Evolutionary conservation across 2,888 invertebrate species (phyloP), one percentile per base, ranked within the genome.

Genomic region (Creontiades dilutus): DNA sequence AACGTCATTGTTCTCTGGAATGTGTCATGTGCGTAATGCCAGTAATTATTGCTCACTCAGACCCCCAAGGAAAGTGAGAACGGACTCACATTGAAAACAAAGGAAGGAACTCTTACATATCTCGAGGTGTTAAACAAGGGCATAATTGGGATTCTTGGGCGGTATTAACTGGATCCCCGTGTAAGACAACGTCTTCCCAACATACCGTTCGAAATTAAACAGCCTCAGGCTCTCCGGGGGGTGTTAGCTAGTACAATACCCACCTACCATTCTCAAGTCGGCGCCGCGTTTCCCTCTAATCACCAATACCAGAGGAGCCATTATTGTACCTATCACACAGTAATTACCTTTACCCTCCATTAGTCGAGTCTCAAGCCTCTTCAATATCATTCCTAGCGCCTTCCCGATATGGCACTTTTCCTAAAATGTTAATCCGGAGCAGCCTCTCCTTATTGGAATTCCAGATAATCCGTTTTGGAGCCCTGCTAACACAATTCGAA

Each of bases 151-250:
- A 87, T 87, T 87, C 87, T 76, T 87, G 47, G 13, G 87, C 28
- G 87, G 76, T 87, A 87, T 87, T 75, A 87, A 52, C 87, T 47
- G 76, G 76, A 87, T 76, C 87, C 75, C 48, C 75, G 75, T 87
- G 87, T 87, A 48, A 87, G 87, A 87, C 87, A 87, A 76, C 68
- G 48, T 55, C 85, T 37, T 37, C 85, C 61, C 55, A 27, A 57
- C 85, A 85, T 85, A 57, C 85, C 85, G 52, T 61, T 85, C 85
- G 85, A 85, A 85, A 85, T 85, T 85, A 57, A 85, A 85, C 85
- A 85, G 57, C 82, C 82, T 52, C 23, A 16, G 37, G 3, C 37
- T 37, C 3, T 37, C 37, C 7, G 28, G 61, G 57, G 85, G 52
- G 52, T 23, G 85, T 55, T 61, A 57, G 85, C 37, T 85, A 85